Conservation (phyloP, 2,888 invertebrate species). For the Tenodera sinensis region DNA sequence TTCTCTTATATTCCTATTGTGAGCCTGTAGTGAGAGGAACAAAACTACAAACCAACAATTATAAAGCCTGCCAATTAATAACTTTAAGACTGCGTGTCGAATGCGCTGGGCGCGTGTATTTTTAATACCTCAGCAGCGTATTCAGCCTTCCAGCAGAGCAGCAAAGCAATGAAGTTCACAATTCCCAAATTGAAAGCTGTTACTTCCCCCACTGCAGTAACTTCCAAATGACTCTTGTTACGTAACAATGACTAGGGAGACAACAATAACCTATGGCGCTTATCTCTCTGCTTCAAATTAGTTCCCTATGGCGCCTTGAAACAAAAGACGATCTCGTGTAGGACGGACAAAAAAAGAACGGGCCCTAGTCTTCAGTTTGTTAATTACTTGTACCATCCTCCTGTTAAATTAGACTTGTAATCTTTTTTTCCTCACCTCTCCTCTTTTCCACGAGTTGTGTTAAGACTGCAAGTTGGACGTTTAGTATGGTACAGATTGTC, state of each 20-base stretch:
- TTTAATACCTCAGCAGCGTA: background rate
- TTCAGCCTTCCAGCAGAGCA: background rate
- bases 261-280: slow-evolving; percentile 14
- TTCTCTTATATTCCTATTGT: background rate
- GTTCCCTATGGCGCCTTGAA: background rate
- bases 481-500: background rate
- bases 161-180: background rate
- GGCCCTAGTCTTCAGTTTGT: background rate
- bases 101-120: background rate
- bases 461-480: background rate
- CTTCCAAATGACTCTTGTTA: background rate
- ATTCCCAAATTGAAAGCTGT: background rate
- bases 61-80: background rate
- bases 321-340: slow-evolving; percentile 3
- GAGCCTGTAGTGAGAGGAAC: background rate
- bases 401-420: slow-evolving; percentile 16
- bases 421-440: slow-evolving; percentile 6
- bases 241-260: slow-evolving; percentile 14
- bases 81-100: background rate
- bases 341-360: background rate
- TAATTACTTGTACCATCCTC: slow-evolving; percentile 13
- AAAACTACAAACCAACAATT: background rate
- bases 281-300: slow-evolving; percentile 11
- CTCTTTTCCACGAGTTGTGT: background rate
- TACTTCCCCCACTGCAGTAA: background rate